These are phyloP conservation scores for Pachliopta kotzebuea DNA, from an alignment of 2,888 invertebrate species.

Conservation along the genomic window DNA sequence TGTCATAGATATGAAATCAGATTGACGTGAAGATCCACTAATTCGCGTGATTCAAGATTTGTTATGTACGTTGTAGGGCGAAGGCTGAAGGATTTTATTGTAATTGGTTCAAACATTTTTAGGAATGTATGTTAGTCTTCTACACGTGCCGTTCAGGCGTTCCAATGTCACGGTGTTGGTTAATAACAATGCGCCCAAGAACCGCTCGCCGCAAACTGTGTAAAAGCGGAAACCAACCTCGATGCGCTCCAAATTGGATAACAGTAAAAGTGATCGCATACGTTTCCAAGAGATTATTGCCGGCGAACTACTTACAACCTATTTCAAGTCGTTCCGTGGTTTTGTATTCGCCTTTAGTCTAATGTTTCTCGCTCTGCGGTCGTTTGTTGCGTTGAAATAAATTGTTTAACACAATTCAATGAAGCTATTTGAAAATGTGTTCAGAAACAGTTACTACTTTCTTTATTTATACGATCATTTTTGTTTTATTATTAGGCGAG, in stretches of 20 bases:
- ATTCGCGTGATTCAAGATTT: conserved; percentile 43
- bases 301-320: conserved; percentile 38
- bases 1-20: conserved; percentile 63
- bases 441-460: not conserved
- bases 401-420: not conserved
- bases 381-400: not conserved
- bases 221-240: conserved; percentile 75
- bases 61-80: conserved; percentile 27
- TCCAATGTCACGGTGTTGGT: conserved; percentile 61
- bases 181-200: conserved; percentile 65
- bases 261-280: conserved; percentile 79
- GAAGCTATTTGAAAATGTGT: not conserved
- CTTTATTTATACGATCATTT: too few species aligned
- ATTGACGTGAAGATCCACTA: conserved; percentile 69
- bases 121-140: conserved; percentile 66
- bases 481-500: too few species aligned
- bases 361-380: conserved; percentile 37
- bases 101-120: conserved; percentile 41
- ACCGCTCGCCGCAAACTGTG: conserved; percentile 69
- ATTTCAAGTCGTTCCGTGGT: conserved; percentile 61
- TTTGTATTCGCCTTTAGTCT: conserved; percentile 53
- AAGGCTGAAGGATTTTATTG: conserved; percentile 4
- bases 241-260: conserved; percentile 76
- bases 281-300: conserved; percentile 67
- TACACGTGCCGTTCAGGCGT: conserved; percentile 56